Conservation (phyloP, 2,797 vertebrate species). For the Thamnophis elegans region DNA sequence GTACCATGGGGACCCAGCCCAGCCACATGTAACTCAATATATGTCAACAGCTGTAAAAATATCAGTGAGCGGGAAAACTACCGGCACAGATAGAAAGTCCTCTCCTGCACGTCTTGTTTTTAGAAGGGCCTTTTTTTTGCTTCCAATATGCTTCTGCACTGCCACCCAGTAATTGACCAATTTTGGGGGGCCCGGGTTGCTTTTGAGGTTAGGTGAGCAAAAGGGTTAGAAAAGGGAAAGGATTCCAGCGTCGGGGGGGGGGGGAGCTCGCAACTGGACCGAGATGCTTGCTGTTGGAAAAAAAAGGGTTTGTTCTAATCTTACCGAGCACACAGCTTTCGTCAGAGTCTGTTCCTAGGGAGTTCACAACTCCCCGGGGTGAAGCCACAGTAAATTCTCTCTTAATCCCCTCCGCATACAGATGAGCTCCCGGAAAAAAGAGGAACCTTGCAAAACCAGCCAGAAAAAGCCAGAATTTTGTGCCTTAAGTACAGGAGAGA, state of each 20-base stretch:
- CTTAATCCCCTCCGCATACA: constrained; percentile 93
- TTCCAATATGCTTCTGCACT: constrained; percentile 39
- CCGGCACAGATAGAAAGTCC: constrained; percentile 75
- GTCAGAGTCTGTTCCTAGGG: constrained; percentile 81
- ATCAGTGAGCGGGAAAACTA: constrained; percentile 69
- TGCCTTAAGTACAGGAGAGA: constrained; percentile 62
- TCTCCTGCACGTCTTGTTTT: constrained; percentile 78
- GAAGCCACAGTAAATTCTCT: constrained; percentile 89
- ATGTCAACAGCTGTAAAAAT: constrained; percentile 89
- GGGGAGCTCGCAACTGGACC: constrained; percentile 77
- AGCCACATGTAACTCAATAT: constrained; percentile 88
- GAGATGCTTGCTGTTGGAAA: constrained; percentile 73
- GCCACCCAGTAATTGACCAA: constrained; percentile 79
- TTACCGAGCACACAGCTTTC: constrained; percentile 80
- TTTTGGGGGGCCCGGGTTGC: constrained; percentile 75
- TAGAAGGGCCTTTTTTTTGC: constrained; percentile 66
- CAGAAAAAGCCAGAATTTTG: constrained; percentile 62
- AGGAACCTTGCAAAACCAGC: constrained; percentile 71
- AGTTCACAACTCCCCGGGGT: constrained; percentile 80
- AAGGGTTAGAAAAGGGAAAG: constrained; percentile 81
- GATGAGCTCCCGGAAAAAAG: constrained; percentile 83
- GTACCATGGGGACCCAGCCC: constrained; percentile 79
- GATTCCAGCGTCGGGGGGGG: constrained; percentile 76
- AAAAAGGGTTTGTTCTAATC: constrained; percentile 82
- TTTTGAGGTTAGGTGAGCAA: constrained; percentile 81